phyloP scores from a whole-genome alignment of 2,888 invertebrate genomes.

The Dioctria rufipes region DNA sequence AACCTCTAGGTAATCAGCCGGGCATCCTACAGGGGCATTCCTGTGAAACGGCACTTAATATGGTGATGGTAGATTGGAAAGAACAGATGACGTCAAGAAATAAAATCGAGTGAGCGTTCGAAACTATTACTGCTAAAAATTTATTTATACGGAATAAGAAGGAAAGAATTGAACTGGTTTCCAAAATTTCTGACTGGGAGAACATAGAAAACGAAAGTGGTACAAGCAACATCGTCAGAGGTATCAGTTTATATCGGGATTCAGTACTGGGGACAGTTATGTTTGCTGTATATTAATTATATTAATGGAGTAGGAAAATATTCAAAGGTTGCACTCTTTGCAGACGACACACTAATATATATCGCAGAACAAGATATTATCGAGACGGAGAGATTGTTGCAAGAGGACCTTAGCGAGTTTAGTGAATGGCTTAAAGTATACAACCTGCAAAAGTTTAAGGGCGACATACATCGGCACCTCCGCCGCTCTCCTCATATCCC shows the following conservation, averaged over 20 bases:
- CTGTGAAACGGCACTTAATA: neutral
- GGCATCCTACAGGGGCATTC: neutral
- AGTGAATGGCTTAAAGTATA: no score
- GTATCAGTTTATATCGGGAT: neutral
- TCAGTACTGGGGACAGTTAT: neutral
- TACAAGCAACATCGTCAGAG: neutral
- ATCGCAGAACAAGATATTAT: no score
- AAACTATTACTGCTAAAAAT: no score
- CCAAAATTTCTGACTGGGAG: neutral
- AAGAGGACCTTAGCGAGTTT: no score
- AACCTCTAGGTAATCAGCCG: no score
- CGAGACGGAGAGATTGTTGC: no score
- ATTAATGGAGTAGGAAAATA: no score
- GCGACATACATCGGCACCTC: no score
- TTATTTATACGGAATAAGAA: neutral
- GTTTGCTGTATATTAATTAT: neutral
- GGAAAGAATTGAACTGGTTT: neutral
- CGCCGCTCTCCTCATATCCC: no score
- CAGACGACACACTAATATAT: neutral
- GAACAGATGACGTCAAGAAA: neutral
- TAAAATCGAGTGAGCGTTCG: no score
- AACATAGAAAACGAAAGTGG: neutral
- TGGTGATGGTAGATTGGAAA: no score
- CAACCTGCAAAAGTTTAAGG: no score
- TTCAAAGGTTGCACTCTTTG: neutral